Evolutionary conservation across 2,113 vertebrate genomes (phyloP).

Genomic region (Lonchura striata): DNA sequence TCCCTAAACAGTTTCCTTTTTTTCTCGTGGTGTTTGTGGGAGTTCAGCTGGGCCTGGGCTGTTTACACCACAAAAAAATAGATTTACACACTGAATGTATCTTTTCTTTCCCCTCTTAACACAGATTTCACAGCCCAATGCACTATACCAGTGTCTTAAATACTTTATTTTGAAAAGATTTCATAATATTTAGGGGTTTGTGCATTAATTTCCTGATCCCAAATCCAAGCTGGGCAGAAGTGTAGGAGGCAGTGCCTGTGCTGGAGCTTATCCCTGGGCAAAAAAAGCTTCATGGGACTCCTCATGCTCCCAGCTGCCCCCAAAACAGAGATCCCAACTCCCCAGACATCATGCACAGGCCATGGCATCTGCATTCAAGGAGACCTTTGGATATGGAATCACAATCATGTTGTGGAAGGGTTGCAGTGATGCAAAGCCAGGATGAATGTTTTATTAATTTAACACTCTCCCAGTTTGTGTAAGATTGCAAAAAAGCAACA

Average conservation of each 20-base stretch:
- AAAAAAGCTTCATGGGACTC: neutral
- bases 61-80: neutral
- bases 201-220: neutral
- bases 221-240: neutral
- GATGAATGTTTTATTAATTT: neutral
- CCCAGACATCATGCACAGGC: neutral
- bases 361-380: accelerated
- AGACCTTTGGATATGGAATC: neutral
- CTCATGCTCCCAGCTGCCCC: accelerated
- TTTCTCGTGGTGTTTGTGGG: accelerated
- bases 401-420: accelerated
- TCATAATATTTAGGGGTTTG: neutral
- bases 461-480: neutral
- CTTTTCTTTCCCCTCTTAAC: neutral
- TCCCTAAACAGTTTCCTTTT: neutral
- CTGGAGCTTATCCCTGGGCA: neutral
- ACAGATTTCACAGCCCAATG: neutral
- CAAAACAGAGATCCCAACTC: neutral
- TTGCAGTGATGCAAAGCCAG: accelerated
- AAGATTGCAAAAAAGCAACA: neutral
- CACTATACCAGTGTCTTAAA: conserved; percentile 24
- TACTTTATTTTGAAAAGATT: neutral
- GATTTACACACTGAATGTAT: neutral
- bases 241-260: neutral
- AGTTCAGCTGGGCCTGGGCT: neutral